A percentile compares a stretch with the other conserved stretches of the same genome.
phyloP scores from a whole-genome alignment of 1,140 invertebrate species.

The Pomacea maculata region DNA sequence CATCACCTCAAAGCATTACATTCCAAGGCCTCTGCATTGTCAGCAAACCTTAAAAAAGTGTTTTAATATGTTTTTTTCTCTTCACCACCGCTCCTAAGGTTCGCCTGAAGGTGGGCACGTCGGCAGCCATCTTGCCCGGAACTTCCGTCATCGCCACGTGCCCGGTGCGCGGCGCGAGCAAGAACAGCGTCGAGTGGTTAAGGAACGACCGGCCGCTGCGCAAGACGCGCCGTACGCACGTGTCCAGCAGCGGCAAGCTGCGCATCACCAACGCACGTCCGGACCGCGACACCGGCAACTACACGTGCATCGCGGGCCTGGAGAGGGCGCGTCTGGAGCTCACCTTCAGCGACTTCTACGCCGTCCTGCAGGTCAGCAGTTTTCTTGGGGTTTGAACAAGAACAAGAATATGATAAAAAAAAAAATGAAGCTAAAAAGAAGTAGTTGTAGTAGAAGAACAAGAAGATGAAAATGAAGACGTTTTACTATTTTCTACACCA shows the following conservation, averaged over 20 bases:
- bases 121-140: conserved; percentile 45
- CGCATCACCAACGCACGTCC: conserved; percentile 38
- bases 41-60: no score
- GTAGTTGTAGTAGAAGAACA: no score
- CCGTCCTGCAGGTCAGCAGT: conserved; percentile 32
- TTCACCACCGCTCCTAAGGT: conserved; percentile 9
- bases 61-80: not conserved
- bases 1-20: no score
- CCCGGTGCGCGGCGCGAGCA: conserved; percentile 40
- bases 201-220: conserved; percentile 36
- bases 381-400: not conserved
- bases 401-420: no score
- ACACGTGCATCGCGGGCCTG: conserved; percentile 41
- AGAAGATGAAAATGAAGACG: no score
- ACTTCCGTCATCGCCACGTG: conserved; percentile 44
- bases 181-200: conserved; percentile 39
- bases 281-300: conserved; percentile 41
- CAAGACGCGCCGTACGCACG: conserved; percentile 28
- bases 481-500: not conserved
- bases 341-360: conserved; percentile 38
- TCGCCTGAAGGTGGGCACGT: conserved; percentile 40
- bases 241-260: conserved; percentile 36
- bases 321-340: conserved; percentile 34
- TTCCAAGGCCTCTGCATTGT: no score
- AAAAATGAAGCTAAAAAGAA: no score